Conservation (phyloP, 2,113 vertebrate genomes). For the Buteo buteo region DNA sequence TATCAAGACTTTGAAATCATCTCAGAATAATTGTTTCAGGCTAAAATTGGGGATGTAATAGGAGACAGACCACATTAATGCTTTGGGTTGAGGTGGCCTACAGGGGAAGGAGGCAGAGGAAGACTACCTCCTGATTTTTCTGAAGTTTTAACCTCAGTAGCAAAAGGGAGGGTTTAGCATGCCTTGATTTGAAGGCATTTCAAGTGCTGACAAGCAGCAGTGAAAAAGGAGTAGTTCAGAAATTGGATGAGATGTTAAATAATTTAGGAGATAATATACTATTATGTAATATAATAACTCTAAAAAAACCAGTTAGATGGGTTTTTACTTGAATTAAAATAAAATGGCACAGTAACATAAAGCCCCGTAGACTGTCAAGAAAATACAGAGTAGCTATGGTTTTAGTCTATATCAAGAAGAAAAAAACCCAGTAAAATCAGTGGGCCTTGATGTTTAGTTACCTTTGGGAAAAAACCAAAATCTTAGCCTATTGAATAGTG, state of each 20-base stretch:
- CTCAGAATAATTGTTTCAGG: neutral
- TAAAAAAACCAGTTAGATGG: fast-evolving
- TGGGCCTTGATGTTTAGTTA: neutral
- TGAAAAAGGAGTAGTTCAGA: neutral
- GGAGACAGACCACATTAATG: neutral
- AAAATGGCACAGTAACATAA: neutral
- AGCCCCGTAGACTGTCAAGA: neutral
- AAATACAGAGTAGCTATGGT: neutral
- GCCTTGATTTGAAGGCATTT: neutral
- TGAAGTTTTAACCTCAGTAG: neutral
- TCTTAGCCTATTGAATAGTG: neutral
- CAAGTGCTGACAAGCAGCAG: neutral
- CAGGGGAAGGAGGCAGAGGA: neutral
- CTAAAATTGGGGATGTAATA: neutral
- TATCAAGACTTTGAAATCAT: neutral
- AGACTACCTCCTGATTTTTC: neutral
- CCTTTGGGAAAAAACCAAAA: neutral
- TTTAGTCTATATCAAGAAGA: neutral
- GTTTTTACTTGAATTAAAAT: neutral
- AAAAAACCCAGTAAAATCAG: neutral
- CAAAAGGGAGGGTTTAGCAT: neutral
- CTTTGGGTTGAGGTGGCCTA: neutral
- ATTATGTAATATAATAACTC: neutral
- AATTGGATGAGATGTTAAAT: neutral
- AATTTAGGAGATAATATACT: neutral